Base-by-base conservation (phyloP, 1,140 invertebrate genomes). In the Micrasema longulum region DNA sequence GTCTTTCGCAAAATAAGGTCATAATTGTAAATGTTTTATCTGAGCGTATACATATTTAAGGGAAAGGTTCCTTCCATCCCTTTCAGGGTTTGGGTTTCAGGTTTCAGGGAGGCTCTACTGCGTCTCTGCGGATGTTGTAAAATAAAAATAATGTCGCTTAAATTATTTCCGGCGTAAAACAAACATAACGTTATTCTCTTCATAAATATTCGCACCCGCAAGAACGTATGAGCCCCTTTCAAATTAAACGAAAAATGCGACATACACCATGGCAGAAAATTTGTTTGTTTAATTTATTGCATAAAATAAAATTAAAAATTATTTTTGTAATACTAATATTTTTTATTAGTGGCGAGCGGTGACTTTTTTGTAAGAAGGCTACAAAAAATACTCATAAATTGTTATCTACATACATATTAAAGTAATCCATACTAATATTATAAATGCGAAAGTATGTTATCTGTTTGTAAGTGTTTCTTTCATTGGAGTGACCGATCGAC, bases 111-210 rank as follows among this genome's bases (percentile, higher is more conserved):
- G 52, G 22, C 12, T 48, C 47, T 48, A 23, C n/a, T n/a, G 26
- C 26, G 55, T 60, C 55, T 60, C 55, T 60, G 36, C 60, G 60
- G 60, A 64, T 64, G 60, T 64, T 64, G 60, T 64, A 64, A 45
- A 64, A 64, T 64, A 64, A 64, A 64, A 64, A 64, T 47, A 60
- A 64, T 66, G 64, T 36, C 64, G 47, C 64, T n/a, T 47, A 66
- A 53, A 53, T 66, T 66, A 52, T 66, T 52, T 53, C 45, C 48
- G 63, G 64, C 35, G 64, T 36, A 22, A 22, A 66, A 45, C 45
- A 66, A 38, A 66, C 45, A 66, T 38, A 52, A 66, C 26, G 55
- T 60, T 60, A 60, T 65, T 35, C 63, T 11, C 41, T 9, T 36
- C 22, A 67, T 55, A 35, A 55, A 53, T 53, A 38, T 67, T 53